phyloP scores from a whole-genome alignment of 2,113 vertebrate genomes.

The Phrynocephalus versicolor region DNA sequence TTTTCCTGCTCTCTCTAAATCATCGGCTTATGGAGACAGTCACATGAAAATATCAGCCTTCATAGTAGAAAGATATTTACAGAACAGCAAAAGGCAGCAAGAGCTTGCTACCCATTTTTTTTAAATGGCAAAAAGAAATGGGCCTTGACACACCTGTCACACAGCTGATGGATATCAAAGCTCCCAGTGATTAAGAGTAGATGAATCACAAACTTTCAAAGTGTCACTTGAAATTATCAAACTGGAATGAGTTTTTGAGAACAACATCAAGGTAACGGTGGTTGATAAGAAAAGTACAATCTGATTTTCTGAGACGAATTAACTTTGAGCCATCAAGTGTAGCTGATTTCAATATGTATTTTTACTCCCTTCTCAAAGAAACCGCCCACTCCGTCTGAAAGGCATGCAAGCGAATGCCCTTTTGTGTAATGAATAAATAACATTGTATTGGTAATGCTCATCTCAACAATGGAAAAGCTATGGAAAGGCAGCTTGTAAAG shows the following conservation, averaged over 20 bases:
- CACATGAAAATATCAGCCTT: not conserved
- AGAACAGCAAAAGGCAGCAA: conserved; percentile 11
- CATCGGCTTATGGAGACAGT: not conserved
- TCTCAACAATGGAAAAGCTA: not conserved
- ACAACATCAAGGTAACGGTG: not conserved
- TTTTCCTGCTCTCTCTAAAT: not conserved
- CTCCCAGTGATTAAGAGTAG: conserved; percentile 7
- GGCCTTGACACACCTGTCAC: not conserved
- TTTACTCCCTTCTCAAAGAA: not conserved
- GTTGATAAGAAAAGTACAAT: conserved; percentile 4
- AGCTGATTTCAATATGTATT: not conserved
- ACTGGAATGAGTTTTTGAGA: conserved; percentile 12
- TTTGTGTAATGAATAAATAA: not conserved
- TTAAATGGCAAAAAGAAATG: not conserved
- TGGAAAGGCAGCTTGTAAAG: not conserved
- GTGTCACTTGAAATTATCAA: not conserved
- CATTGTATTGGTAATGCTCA: not conserved
- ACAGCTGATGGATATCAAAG: conserved; percentile 8
- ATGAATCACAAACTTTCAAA: conserved; percentile 8
- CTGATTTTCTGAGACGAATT: conserved; percentile 17
- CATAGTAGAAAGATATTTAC: not conserved
- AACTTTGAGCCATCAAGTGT: not conserved
- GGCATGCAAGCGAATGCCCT: not conserved
- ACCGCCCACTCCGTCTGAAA: not conserved
- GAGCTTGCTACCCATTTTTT: not conserved